Evolutionary conservation across 2,888 invertebrate genomes (phyloP).

Genomic region (Corythucha ciliata): DNA sequence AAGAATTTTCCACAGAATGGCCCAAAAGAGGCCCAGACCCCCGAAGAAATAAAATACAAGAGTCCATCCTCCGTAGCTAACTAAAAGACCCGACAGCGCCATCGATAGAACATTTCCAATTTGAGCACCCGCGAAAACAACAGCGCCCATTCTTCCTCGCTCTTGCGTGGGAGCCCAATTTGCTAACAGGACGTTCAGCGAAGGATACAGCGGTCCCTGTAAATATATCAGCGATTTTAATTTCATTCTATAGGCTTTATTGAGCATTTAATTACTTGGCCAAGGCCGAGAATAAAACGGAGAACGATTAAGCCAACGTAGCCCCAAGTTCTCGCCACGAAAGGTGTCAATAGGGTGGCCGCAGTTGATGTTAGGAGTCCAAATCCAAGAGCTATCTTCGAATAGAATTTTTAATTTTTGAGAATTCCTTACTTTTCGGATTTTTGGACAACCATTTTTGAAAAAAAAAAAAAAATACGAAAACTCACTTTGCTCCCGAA

Average conservation of each 20-base stretch:
- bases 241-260: no score
- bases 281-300: constrained; percentile 43
- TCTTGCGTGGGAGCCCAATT: constrained; percentile 53
- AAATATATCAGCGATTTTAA: constrained; percentile 25
- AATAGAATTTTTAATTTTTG: not conserved
- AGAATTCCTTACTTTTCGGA: no score
- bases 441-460: no score
- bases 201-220: constrained; percentile 52
- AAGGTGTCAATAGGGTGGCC: constrained; percentile 43
- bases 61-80: constrained; percentile 45
- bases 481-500: constrained; percentile 41
- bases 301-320: constrained; percentile 41
- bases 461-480: no score
- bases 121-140: constrained; percentile 42
- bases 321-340: constrained; percentile 40
- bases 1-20: constrained; percentile 43
- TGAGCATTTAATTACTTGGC: constrained; percentile 43
- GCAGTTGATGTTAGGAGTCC: constrained; percentile 43
- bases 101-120: constrained; percentile 37
- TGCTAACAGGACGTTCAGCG: constrained; percentile 52
- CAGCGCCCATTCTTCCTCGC: constrained; percentile 49
- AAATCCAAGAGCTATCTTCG: constrained; percentile 41
- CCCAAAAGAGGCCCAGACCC: constrained; percentile 47
- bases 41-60: constrained; percentile 52
- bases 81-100: constrained; percentile 35